Evolutionary conservation across 1,140 invertebrate genomes (phyloP).

Genomic region (Atopsyche davidsoni): DNA sequence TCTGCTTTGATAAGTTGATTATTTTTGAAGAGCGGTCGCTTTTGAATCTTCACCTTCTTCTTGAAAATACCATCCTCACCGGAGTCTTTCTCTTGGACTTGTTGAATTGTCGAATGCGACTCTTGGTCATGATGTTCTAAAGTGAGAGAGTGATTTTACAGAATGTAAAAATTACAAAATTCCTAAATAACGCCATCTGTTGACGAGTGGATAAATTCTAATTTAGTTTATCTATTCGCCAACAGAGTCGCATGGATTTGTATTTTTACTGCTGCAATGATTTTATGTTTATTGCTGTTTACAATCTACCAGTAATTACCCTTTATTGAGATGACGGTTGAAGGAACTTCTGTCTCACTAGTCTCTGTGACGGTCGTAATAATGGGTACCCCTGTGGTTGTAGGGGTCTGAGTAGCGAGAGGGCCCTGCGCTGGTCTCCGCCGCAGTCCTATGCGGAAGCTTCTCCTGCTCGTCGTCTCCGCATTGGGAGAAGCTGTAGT

Average conservation of each 20-base stretch:
- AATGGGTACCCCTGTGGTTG: no score
- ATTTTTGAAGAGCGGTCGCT: conserved; percentile 16
- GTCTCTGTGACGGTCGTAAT: no score
- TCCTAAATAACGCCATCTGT: background rate
- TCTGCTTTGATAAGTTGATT: conserved; percentile 14
- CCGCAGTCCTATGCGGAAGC: conserved; percentile 19
- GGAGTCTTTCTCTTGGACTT: conserved; percentile 17
- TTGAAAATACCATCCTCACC: conserved; percentile 1
- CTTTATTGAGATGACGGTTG: no score
- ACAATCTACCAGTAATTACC: no score
- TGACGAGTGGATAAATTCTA: background rate
- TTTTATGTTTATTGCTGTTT: no score
- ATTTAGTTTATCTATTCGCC: background rate
- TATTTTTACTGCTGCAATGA: no score
- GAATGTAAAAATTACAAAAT: background rate
- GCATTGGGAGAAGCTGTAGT: conserved; percentile 1
- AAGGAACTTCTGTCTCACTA: no score
- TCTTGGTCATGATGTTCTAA: conserved; percentile 25
- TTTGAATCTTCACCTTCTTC: conserved; percentile 22
- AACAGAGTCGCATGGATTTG: background rate
- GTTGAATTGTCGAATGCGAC: conserved; percentile 23
- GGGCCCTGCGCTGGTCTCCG: conserved; percentile 6
- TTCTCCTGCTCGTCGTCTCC: conserved; percentile 11
- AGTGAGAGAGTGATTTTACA: background rate
- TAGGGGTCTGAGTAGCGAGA: background rate